Evolutionary conservation across 2,113 vertebrate species (phyloP), one percentile per base, ranked within the genome.

Genomic region (Oryzias javanicus): DNA sequence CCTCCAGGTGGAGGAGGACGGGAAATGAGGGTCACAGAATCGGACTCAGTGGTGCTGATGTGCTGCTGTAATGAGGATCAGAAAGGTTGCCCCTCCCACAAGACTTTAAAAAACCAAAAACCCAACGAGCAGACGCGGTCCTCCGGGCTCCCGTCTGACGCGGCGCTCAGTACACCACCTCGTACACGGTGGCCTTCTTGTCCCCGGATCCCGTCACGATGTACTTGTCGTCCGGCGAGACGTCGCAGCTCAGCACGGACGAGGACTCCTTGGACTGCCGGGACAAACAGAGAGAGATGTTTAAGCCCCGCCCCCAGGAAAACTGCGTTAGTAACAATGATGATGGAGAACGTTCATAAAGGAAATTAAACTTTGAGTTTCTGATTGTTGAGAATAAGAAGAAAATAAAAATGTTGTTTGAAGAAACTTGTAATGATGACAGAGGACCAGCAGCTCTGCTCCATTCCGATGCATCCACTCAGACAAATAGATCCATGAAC

Each of bases 181-280:
- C 93, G 1, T 97, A 96, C 63, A 97, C 94, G 0, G 93, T 95
- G 66, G 94, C 94, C 35, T 94, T 95, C 89, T 95, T 93, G 86
- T 94, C 90, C 0, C 92, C 89, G 0, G 93, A 94, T 49, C 95
- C 95, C 0, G 92, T 94, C 55, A 95, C 89, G 0, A 97, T 89
- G 83, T 94, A 93, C 74, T 93, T 93, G 87, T 92, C 91, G 0
- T 95, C 93, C 10, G 86, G 47, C 0, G 95, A 94, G 62, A 97
- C 89, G 2, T 96, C 94, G 0, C 94, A 97, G 89, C 94, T 95
- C 80, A 93, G 86, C 74, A 95, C 82, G 0, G 92, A 92, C 0
- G 93, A 92, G 1, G 89, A 89, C 78, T 97, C 94, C 41, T 94
- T 94, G 19, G 93, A 93, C 95, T 98, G 80, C 16, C 3, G 49